Conservation (phyloP, 2,888 invertebrate species). For the Tachina lurida region DNA sequence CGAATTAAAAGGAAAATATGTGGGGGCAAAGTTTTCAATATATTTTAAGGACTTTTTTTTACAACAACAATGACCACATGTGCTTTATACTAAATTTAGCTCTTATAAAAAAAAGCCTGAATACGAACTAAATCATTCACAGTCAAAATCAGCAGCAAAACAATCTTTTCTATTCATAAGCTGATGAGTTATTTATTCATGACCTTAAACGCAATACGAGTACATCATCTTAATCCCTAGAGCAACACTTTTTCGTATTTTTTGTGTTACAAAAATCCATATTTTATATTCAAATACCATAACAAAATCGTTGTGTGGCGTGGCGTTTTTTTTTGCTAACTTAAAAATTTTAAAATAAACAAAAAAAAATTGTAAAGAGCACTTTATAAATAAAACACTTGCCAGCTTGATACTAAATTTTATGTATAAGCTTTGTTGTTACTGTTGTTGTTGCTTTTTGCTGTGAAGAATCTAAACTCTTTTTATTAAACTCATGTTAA, state of each 20-base stretch:
- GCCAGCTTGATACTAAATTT: slow-evolving; percentile 33
- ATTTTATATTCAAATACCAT: slow-evolving; percentile 46
- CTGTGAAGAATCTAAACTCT: not conserved
- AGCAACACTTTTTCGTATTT: not conserved
- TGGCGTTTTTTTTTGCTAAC: too few species aligned
- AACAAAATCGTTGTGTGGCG: slow-evolving; percentile 18
- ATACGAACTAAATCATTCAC: slow-evolving; percentile 22
- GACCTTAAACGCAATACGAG: slow-evolving; percentile 19
- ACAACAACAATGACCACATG: too few species aligned
- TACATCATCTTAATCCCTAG: slow-evolving; percentile 47
- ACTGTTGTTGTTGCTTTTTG: not conserved
- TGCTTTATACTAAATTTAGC: not conserved
- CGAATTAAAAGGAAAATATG: too few species aligned
- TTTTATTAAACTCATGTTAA: slow-evolving; percentile 40
- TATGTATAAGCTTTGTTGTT: not conserved
- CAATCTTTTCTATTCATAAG: slow-evolving; percentile 23
- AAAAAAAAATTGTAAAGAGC: not conserved
- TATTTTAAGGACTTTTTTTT: too few species aligned
- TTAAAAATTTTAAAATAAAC: not conserved
- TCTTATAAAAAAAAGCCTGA: not conserved
- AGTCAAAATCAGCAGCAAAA: not conserved
- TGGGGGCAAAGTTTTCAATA: too few species aligned
- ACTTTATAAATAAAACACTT: slow-evolving; percentile 46
- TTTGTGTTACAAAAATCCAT: slow-evolving; percentile 31
- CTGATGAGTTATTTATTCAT: slow-evolving; percentile 55